These are phyloP conservation scores for Tanaodytes sp. DNA, from an alignment of 2,888 invertebrate genomes.

Conservation along the genomic window DNA sequence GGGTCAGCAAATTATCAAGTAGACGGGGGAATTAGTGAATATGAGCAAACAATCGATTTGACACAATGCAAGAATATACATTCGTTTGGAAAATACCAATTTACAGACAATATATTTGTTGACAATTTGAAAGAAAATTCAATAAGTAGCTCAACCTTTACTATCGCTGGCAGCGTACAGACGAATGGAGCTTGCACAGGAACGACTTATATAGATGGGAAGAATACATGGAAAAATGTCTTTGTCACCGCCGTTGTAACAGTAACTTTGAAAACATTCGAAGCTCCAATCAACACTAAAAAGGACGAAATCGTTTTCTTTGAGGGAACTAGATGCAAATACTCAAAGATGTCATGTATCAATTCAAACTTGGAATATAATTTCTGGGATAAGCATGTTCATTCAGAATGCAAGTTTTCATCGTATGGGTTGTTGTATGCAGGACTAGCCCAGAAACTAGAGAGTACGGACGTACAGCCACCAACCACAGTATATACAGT, in stretches of 20 bases:
- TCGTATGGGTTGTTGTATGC: too few relatives aligned
- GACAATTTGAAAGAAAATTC: too few relatives aligned
- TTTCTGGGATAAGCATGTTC: too few relatives aligned
- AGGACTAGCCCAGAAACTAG: too few relatives aligned
- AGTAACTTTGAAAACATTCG: background rate
- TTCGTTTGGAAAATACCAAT: background rate
- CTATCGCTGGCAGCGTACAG: constrained; percentile 1
- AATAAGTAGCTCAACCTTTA: too few relatives aligned
- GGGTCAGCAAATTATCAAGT: background rate
- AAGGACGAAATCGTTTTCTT: background rate
- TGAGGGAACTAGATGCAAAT: constrained; percentile 4
- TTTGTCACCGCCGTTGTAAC: constrained; percentile 1
- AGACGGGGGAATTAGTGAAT: background rate
- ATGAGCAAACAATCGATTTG: background rate
- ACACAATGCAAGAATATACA: background rate
- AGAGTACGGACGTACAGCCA: too few relatives aligned
- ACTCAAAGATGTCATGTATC: too few relatives aligned
- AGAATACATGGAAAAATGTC: constrained; percentile 2
- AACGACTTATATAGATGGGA: constrained; percentile 1
- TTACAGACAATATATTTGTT: too few relatives aligned
- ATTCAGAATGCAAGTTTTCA: too few relatives aligned
- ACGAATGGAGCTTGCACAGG: constrained; percentile 2
- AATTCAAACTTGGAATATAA: too few relatives aligned
- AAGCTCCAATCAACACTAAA: background rate
- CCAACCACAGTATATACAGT: too few relatives aligned